phyloP scores from a whole-genome alignment of 2,888 invertebrate species.

The Hirudinaria manillensis region DNA sequence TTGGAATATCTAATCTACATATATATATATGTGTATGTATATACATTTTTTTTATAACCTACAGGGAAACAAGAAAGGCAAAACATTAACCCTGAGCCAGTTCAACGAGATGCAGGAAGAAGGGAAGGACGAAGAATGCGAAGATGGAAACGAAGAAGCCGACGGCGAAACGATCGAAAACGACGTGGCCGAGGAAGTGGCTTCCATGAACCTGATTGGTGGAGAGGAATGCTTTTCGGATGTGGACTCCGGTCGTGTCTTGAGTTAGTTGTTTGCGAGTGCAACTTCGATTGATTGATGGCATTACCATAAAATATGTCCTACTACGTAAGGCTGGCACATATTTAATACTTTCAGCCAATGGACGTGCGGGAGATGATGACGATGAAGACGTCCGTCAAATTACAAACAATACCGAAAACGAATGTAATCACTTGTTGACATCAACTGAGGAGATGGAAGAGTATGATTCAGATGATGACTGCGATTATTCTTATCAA shows the following conservation, averaged over 20 bases:
- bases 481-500: background rate
- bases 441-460: background rate
- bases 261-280: background rate
- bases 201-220: constrained; percentile 31
- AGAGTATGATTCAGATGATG: background rate
- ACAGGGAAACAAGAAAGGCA: background rate
- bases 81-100: background rate
- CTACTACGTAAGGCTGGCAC: too few species aligned
- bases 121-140: constrained; percentile 9
- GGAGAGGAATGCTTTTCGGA: constrained; percentile 31
- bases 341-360: background rate
- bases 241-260: background rate
- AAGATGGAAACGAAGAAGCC: constrained; percentile 29
- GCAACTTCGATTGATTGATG: background rate
- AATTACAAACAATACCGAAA: too few species aligned
- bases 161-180: constrained; percentile 24
- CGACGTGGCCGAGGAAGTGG: constrained; percentile 31
- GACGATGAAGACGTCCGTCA: background rate
- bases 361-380: background rate
- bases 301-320: too few species aligned
- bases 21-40: too few species aligned
- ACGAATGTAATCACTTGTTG: background rate
- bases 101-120: too few species aligned
- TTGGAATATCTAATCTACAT: too few species aligned
- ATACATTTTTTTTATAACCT: too few species aligned